Evolutionary conservation across 1,140 invertebrate species (phyloP), one percentile per base, ranked within the genome.

Genomic region (Nephotettix cincticeps): DNA sequence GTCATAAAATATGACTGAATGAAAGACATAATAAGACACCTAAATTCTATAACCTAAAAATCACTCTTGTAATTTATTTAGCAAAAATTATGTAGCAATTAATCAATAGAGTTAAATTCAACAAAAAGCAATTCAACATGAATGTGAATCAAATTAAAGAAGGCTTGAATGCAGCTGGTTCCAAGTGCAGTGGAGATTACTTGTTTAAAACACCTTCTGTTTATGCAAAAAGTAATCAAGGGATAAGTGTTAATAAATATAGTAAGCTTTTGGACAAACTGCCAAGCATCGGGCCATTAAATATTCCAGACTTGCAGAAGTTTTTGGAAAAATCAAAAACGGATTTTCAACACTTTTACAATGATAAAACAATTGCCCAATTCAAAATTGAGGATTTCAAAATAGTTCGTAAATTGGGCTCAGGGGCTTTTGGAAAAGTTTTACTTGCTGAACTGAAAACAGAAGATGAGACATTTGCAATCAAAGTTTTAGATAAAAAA

Each of bases 401-500:
- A 3, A 70, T 85, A 68, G 84, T 91, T 23, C 88, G 89, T 79
- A 94, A 93, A 0, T 80, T 97, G 27, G 95, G 96, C 0, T 93
- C 92, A 0, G 95, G 96, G 9, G 94, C 93, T 0, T 98, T 97
- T 82, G 95, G 95, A 1, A 84, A 91, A 30, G 95, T 97, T 0
- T 88, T 93, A 82, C 84, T 97, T 71, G 9, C 36, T n/a, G 4
- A 30, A 17, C 17, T 32, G 14, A 21, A 72, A 1, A 80, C 43
- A 19, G 51, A 66, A 27, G 29, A 85, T 76, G 92, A 86, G 77
- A 73, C 0, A 76, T 95, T 90, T 79, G 95, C 95, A 0, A 95
- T 97, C 89, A 98, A 98, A 85, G 89, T 96, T 73, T 81, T 98
- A 76, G 91, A 94, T 75, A 98, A 98, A 82, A 86, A 88, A 71